These are phyloP conservation scores for Henricia sp. DNA, from an alignment of 53 echinoderm and acorn worm species.

Conservation along the genomic window DNA sequence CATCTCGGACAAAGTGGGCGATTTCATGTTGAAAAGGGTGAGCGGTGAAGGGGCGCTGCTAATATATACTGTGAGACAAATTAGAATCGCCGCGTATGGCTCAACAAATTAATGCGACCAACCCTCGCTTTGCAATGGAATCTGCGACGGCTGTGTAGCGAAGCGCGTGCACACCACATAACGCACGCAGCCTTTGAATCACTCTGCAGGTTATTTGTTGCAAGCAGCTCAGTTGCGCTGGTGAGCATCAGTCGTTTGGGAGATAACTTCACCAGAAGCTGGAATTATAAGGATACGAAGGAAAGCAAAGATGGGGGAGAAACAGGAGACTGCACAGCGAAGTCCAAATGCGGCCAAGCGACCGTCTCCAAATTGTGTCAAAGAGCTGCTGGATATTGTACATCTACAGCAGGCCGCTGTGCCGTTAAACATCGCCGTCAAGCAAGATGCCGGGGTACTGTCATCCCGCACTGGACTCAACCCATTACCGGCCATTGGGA, in stretches of 20 bases:
- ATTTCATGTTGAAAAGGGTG: too few species aligned
- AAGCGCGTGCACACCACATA: background rate
- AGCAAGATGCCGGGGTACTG: constrained; percentile 26
- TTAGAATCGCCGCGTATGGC: too few species aligned
- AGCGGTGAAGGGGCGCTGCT: too few species aligned
- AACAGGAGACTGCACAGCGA: constrained; percentile 33
- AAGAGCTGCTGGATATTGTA: constrained; percentile 74
- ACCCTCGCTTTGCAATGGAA: constrained; percentile 20
- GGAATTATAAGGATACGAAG: background rate
- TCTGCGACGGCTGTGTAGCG: background rate
- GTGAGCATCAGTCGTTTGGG: background rate
- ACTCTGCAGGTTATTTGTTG: background rate
- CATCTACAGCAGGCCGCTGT: constrained; percentile 58
- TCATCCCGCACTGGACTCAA: constrained; percentile 40
- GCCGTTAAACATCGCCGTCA: constrained; percentile 8
- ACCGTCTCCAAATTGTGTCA: constrained; percentile 70
- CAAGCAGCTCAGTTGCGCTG: background rate
- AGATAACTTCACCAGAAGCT: background rate
- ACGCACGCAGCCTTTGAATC: too few species aligned
- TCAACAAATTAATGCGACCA: too few species aligned
- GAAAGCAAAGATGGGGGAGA: constrained; percentile 67
- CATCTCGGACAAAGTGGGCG: too few species aligned
- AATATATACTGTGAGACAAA: too few species aligned
- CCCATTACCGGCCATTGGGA: constrained; percentile 61
- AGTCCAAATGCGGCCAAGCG: constrained; percentile 49